Base-by-base conservation (phyloP, 1,140 invertebrate genomes). In the Hypothenemus hampei region DNA sequence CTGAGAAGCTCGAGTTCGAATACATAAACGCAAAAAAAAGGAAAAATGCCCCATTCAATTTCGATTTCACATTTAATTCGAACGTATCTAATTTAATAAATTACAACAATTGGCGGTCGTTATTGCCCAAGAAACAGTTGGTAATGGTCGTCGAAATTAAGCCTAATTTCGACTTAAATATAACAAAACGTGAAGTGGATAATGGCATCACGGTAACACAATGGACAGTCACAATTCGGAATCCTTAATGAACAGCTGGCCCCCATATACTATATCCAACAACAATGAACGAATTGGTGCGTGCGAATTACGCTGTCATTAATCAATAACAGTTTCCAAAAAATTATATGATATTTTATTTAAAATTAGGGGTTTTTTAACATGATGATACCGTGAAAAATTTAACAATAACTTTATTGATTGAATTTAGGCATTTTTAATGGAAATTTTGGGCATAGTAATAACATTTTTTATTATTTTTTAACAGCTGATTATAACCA, bases 231-330 rank as follows among this genome's bases (percentile, higher is more conserved):
- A 57, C 50, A 52, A 52, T 60, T 57, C 36, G 36, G 54, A 41
- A 57, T 57, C 58, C 54, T 58, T 62, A 59, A 56, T 45, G 58
- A 64, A 61, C 62, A 64, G 51, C 62, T 64, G 62, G 49, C 50
- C 52, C 46, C 33, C n/a, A n/a, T n/a, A n/a, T n/a, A n/a, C n/a
- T n/a, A n/a, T n/a, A 47, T 45, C 36, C 46, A 40, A 21, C 35
- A 53, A 64, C 60, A 64, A 64, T 58, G 53, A 53, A 57, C 26
- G 57, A 64, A 60, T 57, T 62, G 62, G 60, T 61, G 59, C 62
- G 62, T 64, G 62, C 62, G 62, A 64, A 64, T 58, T 59, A 55
- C 54, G 54, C 26, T 43, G 53, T 58, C 62, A 62, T 64, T 59
- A 63, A 63, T 63, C 62, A 63, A 61, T 63, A 60, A 22, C 51